phyloP scores from a whole-genome alignment of 1,140 invertebrate species.

The Polypedilum pembai region DNA sequence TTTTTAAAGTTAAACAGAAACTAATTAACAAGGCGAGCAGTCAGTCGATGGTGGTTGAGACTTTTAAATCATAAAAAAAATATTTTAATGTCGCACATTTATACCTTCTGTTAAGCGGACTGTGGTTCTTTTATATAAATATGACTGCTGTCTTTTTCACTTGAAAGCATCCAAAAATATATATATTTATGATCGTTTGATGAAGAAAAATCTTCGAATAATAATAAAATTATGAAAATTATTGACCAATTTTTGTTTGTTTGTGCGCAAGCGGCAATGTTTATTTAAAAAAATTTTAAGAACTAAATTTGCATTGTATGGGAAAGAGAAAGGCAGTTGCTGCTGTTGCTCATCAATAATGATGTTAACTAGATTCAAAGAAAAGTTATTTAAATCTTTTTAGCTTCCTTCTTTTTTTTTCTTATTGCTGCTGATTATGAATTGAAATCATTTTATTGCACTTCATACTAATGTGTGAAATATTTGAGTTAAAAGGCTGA shows the following conservation, averaged over 20 bases:
- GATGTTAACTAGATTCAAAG: no score
- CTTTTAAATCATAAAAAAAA: slow-evolving; percentile 25
- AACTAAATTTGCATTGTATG: no score
- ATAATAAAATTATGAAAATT: slow-evolving; percentile 29
- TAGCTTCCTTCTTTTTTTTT: no score
- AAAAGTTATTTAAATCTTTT: no score
- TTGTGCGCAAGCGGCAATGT: not conserved
- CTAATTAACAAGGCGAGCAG: slow-evolving; percentile 15
- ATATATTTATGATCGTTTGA: slow-evolving; percentile 25
- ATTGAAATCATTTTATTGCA: no score
- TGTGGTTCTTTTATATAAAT: not conserved
- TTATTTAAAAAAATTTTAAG: no score
- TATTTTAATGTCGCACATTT: slow-evolving; percentile 28
- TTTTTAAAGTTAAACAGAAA: slow-evolving; percentile 20
- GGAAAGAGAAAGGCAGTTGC: no score
- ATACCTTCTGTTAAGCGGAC: slow-evolving; percentile 5
- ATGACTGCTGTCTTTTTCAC: not conserved
- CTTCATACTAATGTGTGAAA: no score
- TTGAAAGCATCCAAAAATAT: not conserved
- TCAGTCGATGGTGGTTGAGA: not conserved
- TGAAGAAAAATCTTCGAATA: slow-evolving; percentile 22
- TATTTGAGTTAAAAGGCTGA: no score
- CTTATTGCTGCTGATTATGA: no score
- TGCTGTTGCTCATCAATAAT: no score
- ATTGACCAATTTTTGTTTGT: slow-evolving; percentile 23